Conservation (phyloP, 2,113 vertebrate genomes). For the Trematomus loennbergii region DNA sequence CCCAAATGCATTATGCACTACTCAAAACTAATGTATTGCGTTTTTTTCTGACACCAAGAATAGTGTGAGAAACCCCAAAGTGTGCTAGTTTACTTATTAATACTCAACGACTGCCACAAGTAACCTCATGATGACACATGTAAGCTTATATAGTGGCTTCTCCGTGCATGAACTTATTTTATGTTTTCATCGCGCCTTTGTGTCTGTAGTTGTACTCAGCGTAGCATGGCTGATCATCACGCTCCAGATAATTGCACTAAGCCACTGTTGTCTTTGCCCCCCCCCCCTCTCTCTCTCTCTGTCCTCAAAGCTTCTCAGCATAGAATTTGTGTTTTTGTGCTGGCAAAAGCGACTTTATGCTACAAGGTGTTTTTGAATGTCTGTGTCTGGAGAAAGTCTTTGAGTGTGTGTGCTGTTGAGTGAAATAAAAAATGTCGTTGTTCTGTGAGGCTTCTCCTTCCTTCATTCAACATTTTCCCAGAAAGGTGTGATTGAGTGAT, state of each 20-base stretch:
- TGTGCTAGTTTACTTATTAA: slow-evolving; percentile 58
- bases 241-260: slow-evolving; percentile 63
- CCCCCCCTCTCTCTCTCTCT: background rate
- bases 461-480: background rate
- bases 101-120: slow-evolving; percentile 51
- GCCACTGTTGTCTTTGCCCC: slow-evolving; percentile 58
- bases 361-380: slow-evolving; percentile 46
- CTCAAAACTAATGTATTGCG: slow-evolving; percentile 41
- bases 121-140: slow-evolving; percentile 53
- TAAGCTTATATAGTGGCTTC: slow-evolving; percentile 38
- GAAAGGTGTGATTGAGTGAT: background rate
- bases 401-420: slow-evolving; percentile 57
- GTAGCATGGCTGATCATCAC: slow-evolving; percentile 66
- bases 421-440: slow-evolving; percentile 65
- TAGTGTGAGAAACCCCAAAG: slow-evolving; percentile 44
- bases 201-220: slow-evolving; percentile 45
- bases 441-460: slow-evolving; percentile 34
- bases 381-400: slow-evolving; percentile 49
- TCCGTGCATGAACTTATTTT: slow-evolving; percentile 42
- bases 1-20: slow-evolving; percentile 42
- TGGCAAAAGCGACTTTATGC: slow-evolving; percentile 34
- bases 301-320: slow-evolving; percentile 39
- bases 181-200: slow-evolving; percentile 29
- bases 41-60: slow-evolving; percentile 56
- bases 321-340: slow-evolving; percentile 18